Evolutionary conservation across 2,113 vertebrate species (phyloP), one percentile per base, ranked within the genome.

Genomic region (Willisornis vidua): DNA sequence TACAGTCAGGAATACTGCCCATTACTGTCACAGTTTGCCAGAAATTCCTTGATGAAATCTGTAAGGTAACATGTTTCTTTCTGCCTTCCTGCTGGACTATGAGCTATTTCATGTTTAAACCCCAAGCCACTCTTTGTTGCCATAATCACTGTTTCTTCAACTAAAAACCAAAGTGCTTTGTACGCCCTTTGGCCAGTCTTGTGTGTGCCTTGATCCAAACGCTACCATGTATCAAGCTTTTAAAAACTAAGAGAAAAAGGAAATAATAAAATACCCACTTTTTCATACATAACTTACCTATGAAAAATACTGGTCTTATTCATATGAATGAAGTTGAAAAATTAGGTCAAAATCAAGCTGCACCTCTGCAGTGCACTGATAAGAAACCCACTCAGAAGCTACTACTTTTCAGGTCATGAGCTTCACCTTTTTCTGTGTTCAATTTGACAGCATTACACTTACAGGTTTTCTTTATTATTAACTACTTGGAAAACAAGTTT

Each of bases 141-240:
- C 99, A 98, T 98, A 98, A 98, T 95, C 61, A 86, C 98, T 98
- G 91, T 99, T 98, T 98, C 98, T 98, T 98, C 98, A 99, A 98
- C 98, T 98, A 97, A 99, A 99, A 99, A 99, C 99, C 99, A 99
- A 99, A 99, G 99, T 99, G 99, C 99, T 99, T 99, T 99, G 98
- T 99, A 98, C 68, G 98, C 99, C 98, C 99, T 99, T 99, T 99
- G 99, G 99, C 98, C 98, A 99, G 99, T 99, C 98, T 99, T 99
- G 98, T 99, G 99, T 99, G 99, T 99, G 99, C 99, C 99, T 99
- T 99, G 99, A 99, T 99, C 98, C 98, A 99, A 99, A 99, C 91
- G 98, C 99, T 99, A 99, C 98, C 98, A 98, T 99, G 99, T 99
- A 99, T 99, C 99, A 99, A 99, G 98, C 99, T 99, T 99, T 99